Conservation (phyloP, 2,113 vertebrate genomes). For the Sceloporus undulatus region DNA sequence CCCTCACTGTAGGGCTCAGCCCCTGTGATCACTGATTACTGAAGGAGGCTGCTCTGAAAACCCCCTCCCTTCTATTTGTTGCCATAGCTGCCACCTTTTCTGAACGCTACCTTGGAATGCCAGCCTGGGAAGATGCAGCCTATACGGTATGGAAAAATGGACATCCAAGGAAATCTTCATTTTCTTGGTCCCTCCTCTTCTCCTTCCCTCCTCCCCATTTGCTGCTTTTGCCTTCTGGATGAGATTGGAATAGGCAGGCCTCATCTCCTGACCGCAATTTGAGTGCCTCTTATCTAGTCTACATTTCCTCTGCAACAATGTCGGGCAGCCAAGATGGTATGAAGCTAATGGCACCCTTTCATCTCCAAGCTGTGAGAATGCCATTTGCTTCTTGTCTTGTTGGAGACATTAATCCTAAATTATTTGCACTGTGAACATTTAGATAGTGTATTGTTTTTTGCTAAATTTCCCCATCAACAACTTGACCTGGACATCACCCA, state of each 20-base stretch:
- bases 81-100: constrained; percentile 82
- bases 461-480: neutral
- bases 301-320: too few relatives aligned
- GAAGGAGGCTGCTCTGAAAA: neutral
- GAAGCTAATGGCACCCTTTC: neutral
- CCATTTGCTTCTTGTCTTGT: neutral
- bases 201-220: neutral
- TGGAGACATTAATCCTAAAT: neutral
- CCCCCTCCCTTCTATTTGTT: constrained; percentile 4
- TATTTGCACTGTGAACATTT: neutral
- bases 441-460: too few relatives aligned
- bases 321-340: too few relatives aligned
- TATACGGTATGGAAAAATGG: constrained; percentile 73
- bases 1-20: neutral
- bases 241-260: neutral
- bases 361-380: neutral
- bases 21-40: neutral
- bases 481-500: neutral
- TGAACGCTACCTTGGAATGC: constrained; percentile 82
- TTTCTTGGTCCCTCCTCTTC: neutral
- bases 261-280: neutral
- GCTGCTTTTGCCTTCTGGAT: neutral
- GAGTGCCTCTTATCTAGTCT: neutral
- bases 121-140: constrained; percentile 81
- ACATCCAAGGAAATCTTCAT: neutral